Evolutionary conservation across 1,140 invertebrate genomes (phyloP).

Genomic region (Heliothis virescens): DNA sequence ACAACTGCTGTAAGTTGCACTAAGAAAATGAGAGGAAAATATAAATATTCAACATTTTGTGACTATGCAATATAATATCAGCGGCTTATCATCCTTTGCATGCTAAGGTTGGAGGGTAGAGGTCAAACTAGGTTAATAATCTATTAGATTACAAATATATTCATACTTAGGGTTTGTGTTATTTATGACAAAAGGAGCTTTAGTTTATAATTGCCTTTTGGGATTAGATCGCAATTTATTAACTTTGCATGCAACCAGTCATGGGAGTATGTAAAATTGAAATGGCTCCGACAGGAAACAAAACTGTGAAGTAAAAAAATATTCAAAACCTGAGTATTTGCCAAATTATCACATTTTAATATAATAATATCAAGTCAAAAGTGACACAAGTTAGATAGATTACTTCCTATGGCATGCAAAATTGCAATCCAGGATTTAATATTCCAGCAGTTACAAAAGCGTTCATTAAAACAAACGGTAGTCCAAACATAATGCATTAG

Average conservation of each 20-base stretch:
- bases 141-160: slow-evolving; percentile 31
- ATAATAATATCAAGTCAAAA: too few relatives aligned
- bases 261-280: not conserved
- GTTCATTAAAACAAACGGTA: too few relatives aligned
- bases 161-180: slow-evolving; percentile 8
- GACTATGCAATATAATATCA: not conserved
- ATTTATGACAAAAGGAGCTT: slow-evolving; percentile 29
- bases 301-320: not conserved
- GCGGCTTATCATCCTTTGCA: not conserved
- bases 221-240: not conserved
- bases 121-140: slow-evolving; percentile 4
- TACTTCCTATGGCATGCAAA: too few relatives aligned
- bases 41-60: not conserved
- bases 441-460: too few relatives aligned
- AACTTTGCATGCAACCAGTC: not conserved
- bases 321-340: not conserved
- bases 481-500: not conserved
- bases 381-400: too few relatives aligned
- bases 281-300: not conserved
- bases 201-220: slow-evolving; percentile 20
- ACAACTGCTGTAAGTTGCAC: slow-evolving; percentile 50
- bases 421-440: too few relatives aligned
- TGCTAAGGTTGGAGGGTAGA: not conserved
- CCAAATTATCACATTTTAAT: too few relatives aligned
- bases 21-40: slow-evolving; percentile 40